Evolutionary conservation across 2,113 vertebrate species (phyloP), one percentile per base, ranked within the genome.

Genomic region (Connochaetes taurinus): DNA sequence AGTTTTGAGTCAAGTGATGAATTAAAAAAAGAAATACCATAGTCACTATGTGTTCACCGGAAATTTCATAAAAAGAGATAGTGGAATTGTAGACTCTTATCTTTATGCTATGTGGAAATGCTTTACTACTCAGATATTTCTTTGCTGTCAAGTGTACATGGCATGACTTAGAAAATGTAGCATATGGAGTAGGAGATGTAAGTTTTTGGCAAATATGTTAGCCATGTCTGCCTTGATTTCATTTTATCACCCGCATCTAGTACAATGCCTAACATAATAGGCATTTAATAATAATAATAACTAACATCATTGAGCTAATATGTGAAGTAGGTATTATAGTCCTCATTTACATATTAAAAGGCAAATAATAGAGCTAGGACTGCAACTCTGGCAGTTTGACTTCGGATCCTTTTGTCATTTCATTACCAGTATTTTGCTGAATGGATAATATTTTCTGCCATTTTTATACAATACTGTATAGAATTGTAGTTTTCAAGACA

Each of bases 41-140:
- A 95, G 12, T 96, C 40, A 78, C 45, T 47, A 16, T 81, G 25
- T 96, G 40, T 86, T 94, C 86, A 78, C 21, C 87, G 29, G 64
- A 81, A 67, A 88, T 91, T 71, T 95, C 33, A 95, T 52, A 88
- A 83, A 78, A 96, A 92, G 29, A 87, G 67, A 95, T 52, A 87
- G 27, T 95, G 57, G 10, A 92, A 92, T 90, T 93, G 2, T 84
- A n/a, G 52, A 40, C 4, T 85, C 17, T 86, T 92, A 60, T 10
- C 33, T 89, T 93, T 53, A 52, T 45, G 29, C 23, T 82, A 21
- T 81, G 7, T 83, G 45, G 58, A 94, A 93, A 87, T 94, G 64
- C 57, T 85, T 92, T 93, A n/a, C 7, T 92, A 50, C 33, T 52
- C 36, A 88, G 53, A 82, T 83, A 97, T 94, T 80, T 95, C 29